phyloP scores from a whole-genome alignment of 2,888 invertebrate genomes.

The Acanthosepion pharaonis region DNA sequence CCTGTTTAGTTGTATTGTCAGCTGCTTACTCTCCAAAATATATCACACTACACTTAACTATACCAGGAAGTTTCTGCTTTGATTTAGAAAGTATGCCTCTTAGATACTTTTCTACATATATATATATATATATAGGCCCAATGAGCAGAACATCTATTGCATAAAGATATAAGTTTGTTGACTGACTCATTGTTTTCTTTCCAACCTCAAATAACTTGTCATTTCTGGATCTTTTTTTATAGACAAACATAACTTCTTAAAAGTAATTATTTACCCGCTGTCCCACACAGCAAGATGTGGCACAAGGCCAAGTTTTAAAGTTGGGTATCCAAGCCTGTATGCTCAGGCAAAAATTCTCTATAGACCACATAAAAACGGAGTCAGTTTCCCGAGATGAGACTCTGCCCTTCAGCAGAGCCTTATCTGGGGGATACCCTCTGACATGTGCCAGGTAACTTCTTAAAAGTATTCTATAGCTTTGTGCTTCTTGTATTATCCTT shows the following conservation, averaged over 20 bases:
- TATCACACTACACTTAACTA: slow-evolving; percentile 5
- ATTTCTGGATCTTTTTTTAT: no score
- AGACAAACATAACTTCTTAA: no score
- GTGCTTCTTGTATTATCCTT: neutral
- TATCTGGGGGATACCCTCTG: no score
- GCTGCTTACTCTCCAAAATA: neutral
- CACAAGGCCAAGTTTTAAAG: no score
- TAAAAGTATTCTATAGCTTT: neutral
- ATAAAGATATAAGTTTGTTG: neutral
- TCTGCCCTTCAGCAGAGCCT: no score
- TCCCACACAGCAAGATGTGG: no score
- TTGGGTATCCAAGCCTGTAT: no score
- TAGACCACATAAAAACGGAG: no score
- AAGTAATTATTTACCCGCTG: no score
- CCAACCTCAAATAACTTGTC: neutral
- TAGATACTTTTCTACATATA: neutral
- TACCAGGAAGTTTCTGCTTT: neutral
- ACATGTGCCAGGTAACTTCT: no score
- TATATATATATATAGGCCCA: neutral
- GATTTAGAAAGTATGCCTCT: neutral
- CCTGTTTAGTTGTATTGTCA: slow-evolving; percentile 33
- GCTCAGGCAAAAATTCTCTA: no score
- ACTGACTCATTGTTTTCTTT: neutral
- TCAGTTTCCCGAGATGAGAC: no score
- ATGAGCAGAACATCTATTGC: neutral